Conservation (phyloP, 2,797 vertebrate species). For the Decapterus maruadsi region DNA sequence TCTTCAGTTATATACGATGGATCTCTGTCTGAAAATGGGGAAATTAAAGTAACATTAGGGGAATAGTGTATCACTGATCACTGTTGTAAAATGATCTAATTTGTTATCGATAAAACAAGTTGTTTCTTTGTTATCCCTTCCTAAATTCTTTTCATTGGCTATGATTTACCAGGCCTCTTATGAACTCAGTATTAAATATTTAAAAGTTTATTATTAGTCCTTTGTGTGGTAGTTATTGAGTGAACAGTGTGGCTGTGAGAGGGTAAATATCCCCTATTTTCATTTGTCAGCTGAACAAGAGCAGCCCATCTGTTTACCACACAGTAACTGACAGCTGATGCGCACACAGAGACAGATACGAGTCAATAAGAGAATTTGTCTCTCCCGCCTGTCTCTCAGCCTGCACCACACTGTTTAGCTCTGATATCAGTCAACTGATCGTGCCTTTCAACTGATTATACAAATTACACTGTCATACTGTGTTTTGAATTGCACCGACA, state of each 20-base stretch:
- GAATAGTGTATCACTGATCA: background rate
- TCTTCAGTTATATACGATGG: conserved; percentile 28
- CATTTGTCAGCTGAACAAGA: conserved; percentile 33
- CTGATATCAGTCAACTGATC: background rate
- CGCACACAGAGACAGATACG: conserved; percentile 14
- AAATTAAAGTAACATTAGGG: background rate
- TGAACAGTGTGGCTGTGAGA: background rate
- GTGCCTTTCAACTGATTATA: background rate
- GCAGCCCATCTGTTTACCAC: conserved; percentile 19
- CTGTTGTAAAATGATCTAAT: background rate
- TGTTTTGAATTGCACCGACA: conserved; percentile 11
- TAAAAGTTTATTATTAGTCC: background rate
- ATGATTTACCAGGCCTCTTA: background rate
- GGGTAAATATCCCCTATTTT: conserved; percentile 17
- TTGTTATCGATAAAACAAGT: background rate
- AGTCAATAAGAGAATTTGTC: conserved; percentile 9
- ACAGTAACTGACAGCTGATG: conserved; percentile 29
- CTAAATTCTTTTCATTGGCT: background rate
- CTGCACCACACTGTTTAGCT: background rate
- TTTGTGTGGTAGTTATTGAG: background rate
- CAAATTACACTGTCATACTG: background rate
- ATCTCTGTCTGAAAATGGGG: background rate
- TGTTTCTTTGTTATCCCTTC: background rate
- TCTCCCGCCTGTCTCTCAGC: conserved; percentile 2
- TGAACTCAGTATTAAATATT: background rate